phyloP scores from a whole-genome alignment of 2,888 invertebrate species.

The Torymus aiolomorphi region DNA sequence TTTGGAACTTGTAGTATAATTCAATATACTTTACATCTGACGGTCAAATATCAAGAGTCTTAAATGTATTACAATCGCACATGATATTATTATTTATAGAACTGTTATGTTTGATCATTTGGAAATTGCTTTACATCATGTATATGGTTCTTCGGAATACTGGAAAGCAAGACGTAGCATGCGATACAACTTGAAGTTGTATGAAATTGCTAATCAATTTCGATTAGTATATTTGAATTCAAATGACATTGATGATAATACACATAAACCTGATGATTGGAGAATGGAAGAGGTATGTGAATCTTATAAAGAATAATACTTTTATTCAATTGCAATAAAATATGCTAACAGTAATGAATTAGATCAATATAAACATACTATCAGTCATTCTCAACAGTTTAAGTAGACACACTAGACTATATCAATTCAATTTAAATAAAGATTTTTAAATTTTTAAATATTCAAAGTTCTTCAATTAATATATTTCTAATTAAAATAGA shows the following conservation, averaged over 20 bases:
- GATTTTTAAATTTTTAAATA: neutral
- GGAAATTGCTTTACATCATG: slow-evolving; percentile 91
- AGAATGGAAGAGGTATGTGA: slow-evolving; percentile 77
- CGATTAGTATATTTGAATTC: slow-evolving; percentile 81
- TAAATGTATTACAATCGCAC: no score
- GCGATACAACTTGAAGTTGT: slow-evolving; percentile 86
- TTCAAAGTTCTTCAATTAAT: neutral
- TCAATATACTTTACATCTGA: no score
- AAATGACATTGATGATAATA: slow-evolving; percentile 79
- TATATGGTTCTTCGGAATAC: slow-evolving; percentile 88
- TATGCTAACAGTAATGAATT: no score
- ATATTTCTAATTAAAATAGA: slow-evolving; percentile 63
- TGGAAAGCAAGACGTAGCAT: slow-evolving; percentile 94
- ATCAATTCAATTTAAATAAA: no score
- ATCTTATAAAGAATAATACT: neutral
- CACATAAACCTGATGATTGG: slow-evolving; percentile 81
- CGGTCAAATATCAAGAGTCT: no score
- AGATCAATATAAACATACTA: no score
- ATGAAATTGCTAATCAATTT: slow-evolving; percentile 83
- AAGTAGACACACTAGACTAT: no score
- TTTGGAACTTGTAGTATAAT: no score
- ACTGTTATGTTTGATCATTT: slow-evolving; percentile 80
- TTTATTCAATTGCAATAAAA: no score
- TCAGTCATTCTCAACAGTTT: no score
- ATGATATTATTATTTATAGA: slow-evolving; percentile 22